Percentiles rank a stretch among this genome's conserved stretches.
Evolutionary conservation across 2,113 vertebrate species (phyloP).

Genomic region (Pseudopodoces humilis): DNA sequence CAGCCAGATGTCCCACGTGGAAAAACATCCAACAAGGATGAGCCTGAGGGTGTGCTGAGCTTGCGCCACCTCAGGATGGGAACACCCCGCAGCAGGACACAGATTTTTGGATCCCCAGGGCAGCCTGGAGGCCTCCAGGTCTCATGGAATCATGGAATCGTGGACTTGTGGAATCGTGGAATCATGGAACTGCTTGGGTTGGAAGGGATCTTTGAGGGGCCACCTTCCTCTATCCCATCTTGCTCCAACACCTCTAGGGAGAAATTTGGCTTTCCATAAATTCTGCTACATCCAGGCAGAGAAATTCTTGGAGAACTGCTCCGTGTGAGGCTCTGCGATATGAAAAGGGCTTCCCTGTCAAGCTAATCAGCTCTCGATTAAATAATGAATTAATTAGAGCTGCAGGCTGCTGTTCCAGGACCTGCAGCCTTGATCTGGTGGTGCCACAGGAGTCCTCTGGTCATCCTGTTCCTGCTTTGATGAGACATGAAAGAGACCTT

Average conservation of each 20-base stretch:
- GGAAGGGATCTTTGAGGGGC: background rate
- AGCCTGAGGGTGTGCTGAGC: background rate
- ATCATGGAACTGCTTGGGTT: background rate
- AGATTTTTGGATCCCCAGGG: background rate
- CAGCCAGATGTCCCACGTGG: background rate
- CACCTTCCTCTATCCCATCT: accelerated
- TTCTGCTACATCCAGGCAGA: background rate
- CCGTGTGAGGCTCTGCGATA: accelerated
- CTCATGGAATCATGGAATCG: background rate
- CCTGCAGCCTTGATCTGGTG: background rate
- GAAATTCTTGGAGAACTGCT: background rate
- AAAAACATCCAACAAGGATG: background rate
- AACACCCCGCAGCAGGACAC: accelerated
- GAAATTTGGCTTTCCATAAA: accelerated
- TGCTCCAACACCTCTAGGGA: background rate
- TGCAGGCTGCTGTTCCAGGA: background rate
- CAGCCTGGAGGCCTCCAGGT: background rate
- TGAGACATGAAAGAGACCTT: background rate
- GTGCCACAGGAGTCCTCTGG: background rate
- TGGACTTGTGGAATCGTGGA: background rate
- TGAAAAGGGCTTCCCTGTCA: background rate
- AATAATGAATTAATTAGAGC: slow-evolving; percentile 47
- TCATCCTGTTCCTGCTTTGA: slow-evolving; percentile 35
- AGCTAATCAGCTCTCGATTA: slow-evolving; percentile 6
- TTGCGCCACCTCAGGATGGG: accelerated